Conservation (phyloP, 2,888 invertebrate species). For the Zygothrica quintamaculata region DNA sequence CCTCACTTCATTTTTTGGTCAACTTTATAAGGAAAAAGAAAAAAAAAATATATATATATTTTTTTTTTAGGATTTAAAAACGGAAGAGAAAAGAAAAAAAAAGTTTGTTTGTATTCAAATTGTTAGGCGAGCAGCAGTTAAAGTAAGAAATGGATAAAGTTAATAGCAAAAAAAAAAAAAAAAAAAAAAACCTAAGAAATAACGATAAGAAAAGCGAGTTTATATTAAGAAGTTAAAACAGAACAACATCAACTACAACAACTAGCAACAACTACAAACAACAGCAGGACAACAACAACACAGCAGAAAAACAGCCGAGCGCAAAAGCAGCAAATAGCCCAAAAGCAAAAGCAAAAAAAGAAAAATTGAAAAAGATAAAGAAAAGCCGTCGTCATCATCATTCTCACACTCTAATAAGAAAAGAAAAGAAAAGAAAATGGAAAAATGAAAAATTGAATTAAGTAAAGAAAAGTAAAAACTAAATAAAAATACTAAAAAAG, state of each 20-base stretch:
- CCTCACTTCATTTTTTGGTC: conserved; percentile 36
- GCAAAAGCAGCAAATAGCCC: conserved; percentile 59
- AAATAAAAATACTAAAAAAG: conserved; percentile 11
- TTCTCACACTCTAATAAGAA: conserved; percentile 34
- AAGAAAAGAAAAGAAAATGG: conserved; percentile 1
- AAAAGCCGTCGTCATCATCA: conserved; percentile 45
- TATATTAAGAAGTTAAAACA: too few species aligned
- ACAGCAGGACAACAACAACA: conserved; percentile 40
- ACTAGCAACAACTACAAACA: conserved; percentile 13
- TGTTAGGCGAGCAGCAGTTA: conserved; percentile 44
- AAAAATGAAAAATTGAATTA: not conserved
- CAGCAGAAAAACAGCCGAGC: conserved; percentile 38
- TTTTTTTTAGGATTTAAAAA: conserved; percentile 32
- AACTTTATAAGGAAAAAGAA: conserved; percentile 24
- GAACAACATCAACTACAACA: conserved; percentile 30
- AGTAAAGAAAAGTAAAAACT: conserved; percentile 20
- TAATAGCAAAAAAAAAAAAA: too few species aligned
- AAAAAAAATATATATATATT: conserved; percentile 37
- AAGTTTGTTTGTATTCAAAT: conserved; percentile 53
- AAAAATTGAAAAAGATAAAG: too few species aligned
- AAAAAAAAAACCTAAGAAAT: too few species aligned
- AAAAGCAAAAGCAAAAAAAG: too few species aligned
- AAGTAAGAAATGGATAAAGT: conserved; percentile 5
- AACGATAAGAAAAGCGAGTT: too few species aligned
- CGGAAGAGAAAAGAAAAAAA: conserved; percentile 4